A percentile compares a stretch with the other conserved stretches of the same genome.
Evolutionary conservation across 2,113 vertebrate species (phyloP).

Genomic region (Grammomys dolichurus): DNA sequence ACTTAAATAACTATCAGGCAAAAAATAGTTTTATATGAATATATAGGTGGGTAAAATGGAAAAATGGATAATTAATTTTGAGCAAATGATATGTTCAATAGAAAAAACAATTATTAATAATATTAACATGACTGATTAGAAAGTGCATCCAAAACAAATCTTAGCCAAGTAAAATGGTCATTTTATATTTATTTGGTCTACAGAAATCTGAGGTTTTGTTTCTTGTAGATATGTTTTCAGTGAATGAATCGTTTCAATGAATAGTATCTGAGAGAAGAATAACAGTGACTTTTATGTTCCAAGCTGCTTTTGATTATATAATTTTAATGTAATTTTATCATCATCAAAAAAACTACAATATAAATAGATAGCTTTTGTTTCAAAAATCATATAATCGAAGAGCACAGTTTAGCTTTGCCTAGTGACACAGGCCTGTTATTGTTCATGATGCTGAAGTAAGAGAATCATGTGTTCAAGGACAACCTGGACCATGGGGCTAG

Average conservation of each 20-base stretch:
- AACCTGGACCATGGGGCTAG: background rate
- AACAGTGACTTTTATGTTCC: background rate
- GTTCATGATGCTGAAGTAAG: background rate
- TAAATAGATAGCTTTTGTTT: constrained; percentile 8
- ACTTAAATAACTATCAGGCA: background rate
- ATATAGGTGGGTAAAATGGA: background rate
- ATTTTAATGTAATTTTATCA: background rate
- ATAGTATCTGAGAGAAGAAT: background rate
- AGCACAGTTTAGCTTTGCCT: background rate
- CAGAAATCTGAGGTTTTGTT: background rate
- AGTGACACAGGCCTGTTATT: background rate
- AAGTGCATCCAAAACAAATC: background rate
- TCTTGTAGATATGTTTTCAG: background rate
- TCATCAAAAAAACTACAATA: background rate
- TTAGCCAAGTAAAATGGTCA: background rate
- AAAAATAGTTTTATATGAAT: background rate
- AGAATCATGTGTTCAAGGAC: background rate
- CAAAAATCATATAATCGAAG: background rate
- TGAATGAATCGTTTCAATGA: background rate
- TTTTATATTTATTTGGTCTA: background rate
- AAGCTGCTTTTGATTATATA: constrained; percentile 5
- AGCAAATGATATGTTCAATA: constrained; percentile 33
- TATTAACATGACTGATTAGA: background rate
- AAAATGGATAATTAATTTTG: background rate
- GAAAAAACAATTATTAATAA: background rate